A percentile compares a stretch with the other conserved stretches of the same genome.
Evolutionary conservation across 2,888 invertebrate genomes (phyloP).

Genomic region (Glyphotaelius pellucidus): DNA sequence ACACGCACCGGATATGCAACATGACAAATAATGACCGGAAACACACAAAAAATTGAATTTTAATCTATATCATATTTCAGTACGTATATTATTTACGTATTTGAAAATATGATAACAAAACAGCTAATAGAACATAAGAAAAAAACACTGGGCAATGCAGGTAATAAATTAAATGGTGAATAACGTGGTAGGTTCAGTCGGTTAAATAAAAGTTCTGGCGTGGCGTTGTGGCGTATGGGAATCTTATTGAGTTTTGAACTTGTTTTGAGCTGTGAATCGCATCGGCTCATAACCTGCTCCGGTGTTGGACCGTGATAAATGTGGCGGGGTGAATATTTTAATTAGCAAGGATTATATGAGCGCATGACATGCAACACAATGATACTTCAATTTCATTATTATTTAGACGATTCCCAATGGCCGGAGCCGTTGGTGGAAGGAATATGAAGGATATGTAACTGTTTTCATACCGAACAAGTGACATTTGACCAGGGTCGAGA

Average conservation of each 20-base stretch:
- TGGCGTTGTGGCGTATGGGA: slow-evolving; percentile 18
- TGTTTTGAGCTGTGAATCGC: slow-evolving; percentile 13
- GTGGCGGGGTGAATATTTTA: slow-evolving; percentile 63
- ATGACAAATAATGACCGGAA: not conserved
- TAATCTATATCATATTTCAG: not conserved
- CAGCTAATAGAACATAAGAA: not conserved
- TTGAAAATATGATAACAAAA: not conserved
- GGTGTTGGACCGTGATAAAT: slow-evolving; percentile 57
- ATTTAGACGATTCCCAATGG: slow-evolving; percentile 59
- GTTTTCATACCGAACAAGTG: not conserved
- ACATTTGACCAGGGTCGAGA: not conserved
- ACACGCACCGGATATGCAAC: not conserved
- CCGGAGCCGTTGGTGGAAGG: not conserved
- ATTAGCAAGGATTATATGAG: slow-evolving; percentile 62
- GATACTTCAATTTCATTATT: slow-evolving; percentile 60
- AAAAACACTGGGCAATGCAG: not conserved
- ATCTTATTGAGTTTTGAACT: slow-evolving; percentile 21
- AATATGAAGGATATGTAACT: not conserved
- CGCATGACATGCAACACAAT: slow-evolving; percentile 64
- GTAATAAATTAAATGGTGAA: not conserved
- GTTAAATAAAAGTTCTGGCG: not conserved
- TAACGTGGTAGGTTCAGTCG: not conserved
- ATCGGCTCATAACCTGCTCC: slow-evolving; percentile 25
- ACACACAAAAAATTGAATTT: not conserved
- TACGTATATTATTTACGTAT: not conserved